Evolutionary conservation across 2,113 vertebrate genomes (phyloP), one percentile per base, ranked within the genome.

Genomic region (Pangasianodon gigas): DNA sequence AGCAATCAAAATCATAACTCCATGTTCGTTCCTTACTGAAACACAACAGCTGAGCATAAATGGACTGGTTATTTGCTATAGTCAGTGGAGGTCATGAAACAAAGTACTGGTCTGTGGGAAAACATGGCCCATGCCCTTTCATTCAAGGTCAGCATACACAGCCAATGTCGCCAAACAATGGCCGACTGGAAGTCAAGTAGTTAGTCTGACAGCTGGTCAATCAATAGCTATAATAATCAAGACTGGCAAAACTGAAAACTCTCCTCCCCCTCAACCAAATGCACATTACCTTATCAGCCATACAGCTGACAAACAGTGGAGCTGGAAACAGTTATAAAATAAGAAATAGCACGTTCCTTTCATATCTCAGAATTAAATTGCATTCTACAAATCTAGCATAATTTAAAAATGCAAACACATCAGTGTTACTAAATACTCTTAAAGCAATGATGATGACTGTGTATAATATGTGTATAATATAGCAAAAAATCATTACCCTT

Each of bases 171-270:
- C 90, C 92, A 88, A 89, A 89, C 94, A 95, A 94, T 89, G 91
- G 93, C 90, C 91, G 86, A 91, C 90, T 91, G 92, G 91, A 93
- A 92, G 92, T 88, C 93, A 62, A 90, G 93, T 94, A 94, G 77
- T 77, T 85, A 29, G 71, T 94, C 94, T 93, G 94, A 93, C 95
- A 94, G 93, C 93, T 91, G 91, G 93, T 91, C 91, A 93, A 95
- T 96, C 96, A 96, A 95, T 96, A 95, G 90, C 92, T 65, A 41
- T 92, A 91, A 91, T 94, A 95, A 96, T 96, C 94, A 95, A 94
- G 91, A 88, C 91, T 89, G 91, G 93, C 93, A 95, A 46, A 80
- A 82, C 46, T 77, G 18, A 87, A 90, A 82, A 82, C 62, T 18
- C 14, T 65, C 18, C 56, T 81, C 46, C 41, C 75, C 11, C 26